A percentile compares a stretch with the other conserved stretches of the same genome.
Evolutionary conservation across 2,797 vertebrate species (phyloP).

Genomic region (Lepilemur ruficaudatus): DNA sequence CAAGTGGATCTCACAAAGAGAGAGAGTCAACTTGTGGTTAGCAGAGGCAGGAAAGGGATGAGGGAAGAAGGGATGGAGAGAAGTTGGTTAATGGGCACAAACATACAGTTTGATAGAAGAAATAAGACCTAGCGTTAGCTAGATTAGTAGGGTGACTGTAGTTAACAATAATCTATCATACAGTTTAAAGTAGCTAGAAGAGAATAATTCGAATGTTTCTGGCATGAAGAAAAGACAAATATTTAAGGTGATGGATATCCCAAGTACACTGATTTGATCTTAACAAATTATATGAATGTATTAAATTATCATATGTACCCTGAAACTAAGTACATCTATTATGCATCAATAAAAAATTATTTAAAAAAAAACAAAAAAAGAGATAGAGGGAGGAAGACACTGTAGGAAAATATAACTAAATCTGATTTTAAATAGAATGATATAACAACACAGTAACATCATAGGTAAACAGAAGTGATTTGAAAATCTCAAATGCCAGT

Average conservation of each 20-base stretch:
- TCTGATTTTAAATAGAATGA: neutral
- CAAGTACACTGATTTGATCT: neutral
- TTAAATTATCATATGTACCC: neutral
- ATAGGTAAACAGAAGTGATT: neutral
- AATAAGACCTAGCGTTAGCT: neutral
- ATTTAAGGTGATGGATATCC: neutral
- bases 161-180: neutral
- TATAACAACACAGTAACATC: rapidly evolving
- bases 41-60: neutral
- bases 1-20: neutral
- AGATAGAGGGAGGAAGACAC: neutral
- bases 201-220: neutral
- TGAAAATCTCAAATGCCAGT: neutral
- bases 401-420: neutral
- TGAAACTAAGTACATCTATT: neutral
- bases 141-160: neutral
- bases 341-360: neutral
- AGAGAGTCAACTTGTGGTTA: neutral
- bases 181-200: neutral
- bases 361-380: neutral
- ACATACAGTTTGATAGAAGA: neutral
- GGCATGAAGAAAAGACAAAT: neutral
- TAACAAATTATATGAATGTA: neutral
- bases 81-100: neutral
- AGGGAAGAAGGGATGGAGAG: no score